phyloP scores from a whole-genome alignment of 2,888 invertebrate species.

The Matsumyia berberina region DNA sequence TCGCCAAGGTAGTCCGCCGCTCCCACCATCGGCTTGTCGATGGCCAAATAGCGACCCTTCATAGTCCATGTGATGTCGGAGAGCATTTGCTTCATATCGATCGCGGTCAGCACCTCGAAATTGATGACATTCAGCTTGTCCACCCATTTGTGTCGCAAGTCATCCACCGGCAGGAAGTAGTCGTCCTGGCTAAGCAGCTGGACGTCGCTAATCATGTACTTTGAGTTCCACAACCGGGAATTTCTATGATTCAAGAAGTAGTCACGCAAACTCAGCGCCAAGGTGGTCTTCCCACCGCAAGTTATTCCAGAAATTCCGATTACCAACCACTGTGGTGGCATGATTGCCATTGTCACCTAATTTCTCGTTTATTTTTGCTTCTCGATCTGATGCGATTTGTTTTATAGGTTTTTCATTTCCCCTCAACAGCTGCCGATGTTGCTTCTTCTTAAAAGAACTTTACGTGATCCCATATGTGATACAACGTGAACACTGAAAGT shows the following conservation, averaged over 20 bases:
- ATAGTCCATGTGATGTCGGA: conserved; percentile 85
- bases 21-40: conserved; percentile 51
- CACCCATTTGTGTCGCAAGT: conserved; percentile 87
- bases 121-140: conserved; percentile 89
- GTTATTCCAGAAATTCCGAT: conserved; percentile 92
- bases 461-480: conserved; percentile 84
- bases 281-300: conserved; percentile 92
- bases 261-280: conserved; percentile 86
- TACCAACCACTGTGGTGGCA: conserved; percentile 86
- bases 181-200: conserved; percentile 89
- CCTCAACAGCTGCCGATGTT: background rate
- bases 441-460: conserved; percentile 59
- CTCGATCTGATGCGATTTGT: conserved; percentile 5
- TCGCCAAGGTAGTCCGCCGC: conserved; percentile 48
- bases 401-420: conserved; percentile 33
- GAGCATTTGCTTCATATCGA: conserved; percentile 90
- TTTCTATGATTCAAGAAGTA: conserved; percentile 81
- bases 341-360: conserved; percentile 62
- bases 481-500: conserved; percentile 87
- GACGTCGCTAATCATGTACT: conserved; percentile 83
- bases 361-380: conserved; percentile 22
- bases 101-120: conserved; percentile 89
- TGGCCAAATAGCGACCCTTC: conserved; percentile 79
- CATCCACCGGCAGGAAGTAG: conserved; percentile 89
- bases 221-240: conserved; percentile 81